Conservation (phyloP, 2,888 invertebrate genomes). For the Torymus aiolomorphi region DNA sequence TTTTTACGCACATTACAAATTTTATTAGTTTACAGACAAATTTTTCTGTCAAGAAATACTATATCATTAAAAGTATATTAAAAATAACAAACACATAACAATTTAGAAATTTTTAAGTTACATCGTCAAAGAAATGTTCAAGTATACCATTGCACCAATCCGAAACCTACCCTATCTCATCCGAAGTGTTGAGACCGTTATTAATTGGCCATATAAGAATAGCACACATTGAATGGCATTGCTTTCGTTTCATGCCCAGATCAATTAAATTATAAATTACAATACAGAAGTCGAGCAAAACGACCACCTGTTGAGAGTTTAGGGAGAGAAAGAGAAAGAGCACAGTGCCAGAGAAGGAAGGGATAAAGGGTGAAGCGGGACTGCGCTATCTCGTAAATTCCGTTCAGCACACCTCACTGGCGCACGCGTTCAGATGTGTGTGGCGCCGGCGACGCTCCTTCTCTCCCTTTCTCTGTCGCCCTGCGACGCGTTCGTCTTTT, state of each 20-base stretch:
- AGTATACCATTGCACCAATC: too few species aligned
- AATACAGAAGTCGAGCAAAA: slow-evolving; percentile 73
- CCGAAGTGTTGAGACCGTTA: neutral
- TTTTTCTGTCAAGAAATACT: too few species aligned
- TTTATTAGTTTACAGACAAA: too few species aligned
- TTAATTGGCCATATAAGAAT: slow-evolving; percentile 15
- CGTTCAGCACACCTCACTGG: slow-evolving; percentile 64
- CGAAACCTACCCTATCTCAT: too few species aligned
- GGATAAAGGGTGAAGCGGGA: slow-evolving; percentile 69
- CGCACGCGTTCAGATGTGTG: slow-evolving; percentile 51
- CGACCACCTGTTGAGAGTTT: slow-evolving; percentile 74
- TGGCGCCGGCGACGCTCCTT: slow-evolving; percentile 38
- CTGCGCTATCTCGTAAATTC: slow-evolving; percentile 74
- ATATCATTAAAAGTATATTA: too few species aligned
- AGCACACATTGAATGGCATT: slow-evolving; percentile 18
- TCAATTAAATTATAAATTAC: slow-evolving; percentile 75
- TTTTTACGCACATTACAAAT: too few species aligned
- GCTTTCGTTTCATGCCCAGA: slow-evolving; percentile 65
- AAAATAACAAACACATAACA: too few species aligned
- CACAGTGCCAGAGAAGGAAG: slow-evolving; percentile 17
- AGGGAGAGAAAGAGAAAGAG: slow-evolving; percentile 30
- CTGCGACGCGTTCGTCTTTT: slow-evolving; percentile 1
- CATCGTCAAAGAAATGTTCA: too few species aligned
- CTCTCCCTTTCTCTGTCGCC: slow-evolving; percentile 14
- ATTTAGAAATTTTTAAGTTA: too few species aligned